phyloP scores from a whole-genome alignment of 2,113 vertebrate genomes.

The Oostethus manadensis region DNA sequence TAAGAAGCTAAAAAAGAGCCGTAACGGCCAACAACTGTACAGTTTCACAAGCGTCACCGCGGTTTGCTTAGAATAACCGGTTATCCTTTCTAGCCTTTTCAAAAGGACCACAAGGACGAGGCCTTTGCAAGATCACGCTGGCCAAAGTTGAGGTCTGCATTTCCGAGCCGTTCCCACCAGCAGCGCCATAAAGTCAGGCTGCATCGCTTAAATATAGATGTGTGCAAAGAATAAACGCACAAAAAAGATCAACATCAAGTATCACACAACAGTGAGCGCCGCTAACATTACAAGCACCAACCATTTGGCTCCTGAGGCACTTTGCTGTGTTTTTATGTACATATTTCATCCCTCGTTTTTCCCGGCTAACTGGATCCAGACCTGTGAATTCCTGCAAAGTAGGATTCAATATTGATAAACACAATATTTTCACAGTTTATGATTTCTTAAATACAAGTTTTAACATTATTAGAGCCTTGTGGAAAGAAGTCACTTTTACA shows the following conservation, averaged over 20 bases:
- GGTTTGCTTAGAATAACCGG: constrained; percentile 3
- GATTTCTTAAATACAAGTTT: too few species aligned
- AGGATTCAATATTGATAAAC: background rate
- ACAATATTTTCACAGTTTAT: background rate
- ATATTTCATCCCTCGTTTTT: too few species aligned
- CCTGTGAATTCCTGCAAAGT: too few species aligned
- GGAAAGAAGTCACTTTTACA: too few species aligned
- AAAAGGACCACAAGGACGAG: background rate
- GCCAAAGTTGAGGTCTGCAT: constrained; percentile 1
- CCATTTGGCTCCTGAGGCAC: background rate
- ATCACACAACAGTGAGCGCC: background rate
- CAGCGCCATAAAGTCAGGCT: background rate
- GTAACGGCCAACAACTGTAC: background rate
- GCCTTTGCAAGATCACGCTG: too few species aligned
- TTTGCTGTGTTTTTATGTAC: background rate
- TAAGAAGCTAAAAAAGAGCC: background rate
- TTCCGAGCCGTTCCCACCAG: constrained; percentile 1
- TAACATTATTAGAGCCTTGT: background rate
- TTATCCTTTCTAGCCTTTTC: background rate
- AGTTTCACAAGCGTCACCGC: background rate
- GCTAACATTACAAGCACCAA: too few species aligned
- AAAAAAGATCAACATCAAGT: too few species aligned
- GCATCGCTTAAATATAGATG: background rate
- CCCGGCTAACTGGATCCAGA: too few species aligned
- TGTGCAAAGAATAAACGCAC: background rate